phyloP scores from a whole-genome alignment of 2,797 vertebrate genomes.

The Protonibea diacanthus region DNA sequence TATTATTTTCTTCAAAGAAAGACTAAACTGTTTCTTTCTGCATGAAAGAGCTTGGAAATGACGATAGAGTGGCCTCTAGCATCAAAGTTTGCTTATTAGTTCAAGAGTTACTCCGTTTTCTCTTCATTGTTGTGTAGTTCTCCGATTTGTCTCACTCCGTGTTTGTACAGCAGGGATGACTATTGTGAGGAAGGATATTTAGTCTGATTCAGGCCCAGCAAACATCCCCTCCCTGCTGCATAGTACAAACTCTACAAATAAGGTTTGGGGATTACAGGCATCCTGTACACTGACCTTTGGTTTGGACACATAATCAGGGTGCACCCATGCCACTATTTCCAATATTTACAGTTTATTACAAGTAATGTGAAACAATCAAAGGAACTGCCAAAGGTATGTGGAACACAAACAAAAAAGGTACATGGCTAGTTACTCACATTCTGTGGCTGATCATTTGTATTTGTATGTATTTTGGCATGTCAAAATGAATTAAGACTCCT shows the following conservation, averaged over 20 bases:
- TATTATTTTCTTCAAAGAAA: constrained; percentile 70
- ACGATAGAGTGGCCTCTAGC: constrained; percentile 55
- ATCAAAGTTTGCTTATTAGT: constrained; percentile 85
- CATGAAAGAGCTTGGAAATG: constrained; percentile 66
- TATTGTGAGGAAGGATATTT: constrained; percentile 86
- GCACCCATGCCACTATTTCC: background rate
- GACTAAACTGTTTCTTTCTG: constrained; percentile 38
- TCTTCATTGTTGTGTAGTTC: constrained; percentile 79
- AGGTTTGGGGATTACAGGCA: constrained; percentile 45
- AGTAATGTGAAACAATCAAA: background rate
- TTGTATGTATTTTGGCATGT: background rate
- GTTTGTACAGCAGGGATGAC: constrained; percentile 79
- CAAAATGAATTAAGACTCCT: background rate
- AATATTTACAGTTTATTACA: constrained; percentile 16
- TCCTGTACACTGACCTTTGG: constrained; percentile 49
- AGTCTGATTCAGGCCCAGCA: constrained; percentile 78
- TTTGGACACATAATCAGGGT: background rate
- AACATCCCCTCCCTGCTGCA: constrained; percentile 72
- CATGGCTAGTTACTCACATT: background rate
- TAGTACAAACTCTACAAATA: constrained; percentile 58
- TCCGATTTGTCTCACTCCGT: constrained; percentile 65
- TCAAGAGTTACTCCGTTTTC: constrained; percentile 69
- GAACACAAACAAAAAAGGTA: background rate
- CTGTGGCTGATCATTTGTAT: background rate
- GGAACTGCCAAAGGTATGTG: background rate